phyloP scores from a whole-genome alignment of 92 coral and sea anemone species.

The Palythoa heliodiscus region DNA sequence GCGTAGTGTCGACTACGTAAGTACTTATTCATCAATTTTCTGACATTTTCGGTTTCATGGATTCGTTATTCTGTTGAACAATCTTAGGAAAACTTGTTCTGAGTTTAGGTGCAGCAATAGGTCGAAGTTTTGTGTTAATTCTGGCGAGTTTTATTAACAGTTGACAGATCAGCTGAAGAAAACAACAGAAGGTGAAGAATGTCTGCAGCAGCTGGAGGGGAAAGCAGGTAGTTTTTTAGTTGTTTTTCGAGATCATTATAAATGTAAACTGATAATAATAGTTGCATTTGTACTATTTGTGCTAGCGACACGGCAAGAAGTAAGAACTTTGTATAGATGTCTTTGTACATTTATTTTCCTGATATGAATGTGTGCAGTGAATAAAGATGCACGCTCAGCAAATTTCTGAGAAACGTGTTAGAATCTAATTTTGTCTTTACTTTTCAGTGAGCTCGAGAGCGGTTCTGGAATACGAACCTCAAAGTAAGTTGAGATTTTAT shows the following conservation, averaged over 20 bases:
- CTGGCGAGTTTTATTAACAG: slow-evolving; percentile 12
- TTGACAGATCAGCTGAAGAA: slow-evolving; percentile 22
- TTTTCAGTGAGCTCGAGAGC: slow-evolving; percentile 34
- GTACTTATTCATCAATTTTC: slow-evolving; percentile 25
- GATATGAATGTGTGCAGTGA: slow-evolving; percentile 21
- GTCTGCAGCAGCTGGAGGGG: slow-evolving; percentile 21
- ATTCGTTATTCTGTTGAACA: slow-evolving; percentile 16
- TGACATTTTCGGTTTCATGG: slow-evolving; percentile 17
- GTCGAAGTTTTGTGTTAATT: slow-evolving; percentile 27
- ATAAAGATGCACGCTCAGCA: slow-evolving; percentile 14
- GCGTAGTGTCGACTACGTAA: slow-evolving; percentile 22
- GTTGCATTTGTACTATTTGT: background rate
- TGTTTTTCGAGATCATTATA: background rate
- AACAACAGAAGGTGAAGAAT: slow-evolving; percentile 16
- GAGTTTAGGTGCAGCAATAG: slow-evolving; percentile 24
- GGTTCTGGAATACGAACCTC: slow-evolving; percentile 28
- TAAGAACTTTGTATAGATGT: slow-evolving; percentile 14
- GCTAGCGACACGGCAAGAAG: slow-evolving; percentile 26
- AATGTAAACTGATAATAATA: background rate
- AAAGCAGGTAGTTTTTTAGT: slow-evolving; percentile 15
- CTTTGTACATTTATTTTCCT: slow-evolving; percentile 23
- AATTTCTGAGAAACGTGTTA: slow-evolving; percentile 25
- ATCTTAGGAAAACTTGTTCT: slow-evolving; percentile 5
- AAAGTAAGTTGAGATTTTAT: slow-evolving; percentile 20
- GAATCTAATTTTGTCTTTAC: slow-evolving; percentile 25